Conservation (phyloP, 2,797 vertebrate species). For the Gallinago nigripennis region DNA sequence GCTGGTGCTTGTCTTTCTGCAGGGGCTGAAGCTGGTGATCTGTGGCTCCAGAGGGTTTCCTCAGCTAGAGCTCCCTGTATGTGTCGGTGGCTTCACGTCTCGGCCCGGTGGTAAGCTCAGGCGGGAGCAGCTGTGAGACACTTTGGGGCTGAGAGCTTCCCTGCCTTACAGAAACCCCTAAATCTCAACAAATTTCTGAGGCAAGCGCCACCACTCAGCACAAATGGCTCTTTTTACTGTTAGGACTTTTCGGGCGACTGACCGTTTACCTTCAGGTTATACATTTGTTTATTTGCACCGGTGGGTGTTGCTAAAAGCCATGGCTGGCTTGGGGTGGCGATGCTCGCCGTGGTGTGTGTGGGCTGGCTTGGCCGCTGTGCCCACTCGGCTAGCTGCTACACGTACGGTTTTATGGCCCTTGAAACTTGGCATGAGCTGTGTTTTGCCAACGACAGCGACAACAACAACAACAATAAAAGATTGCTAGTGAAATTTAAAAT, state of each 20-base stretch:
- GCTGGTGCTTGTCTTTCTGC: neutral
- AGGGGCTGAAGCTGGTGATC: neutral
- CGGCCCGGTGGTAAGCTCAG: fast-evolving
- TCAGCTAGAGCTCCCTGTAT: neutral
- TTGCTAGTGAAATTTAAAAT: conserved; percentile 12
- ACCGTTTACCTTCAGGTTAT: neutral
- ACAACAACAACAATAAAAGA: neutral
- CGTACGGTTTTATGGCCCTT: neutral
- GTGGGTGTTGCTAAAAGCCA: neutral
- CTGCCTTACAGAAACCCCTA: neutral
- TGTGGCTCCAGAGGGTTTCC: neutral
- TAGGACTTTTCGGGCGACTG: fast-evolving
- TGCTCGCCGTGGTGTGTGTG: neutral
- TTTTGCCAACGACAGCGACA: neutral
- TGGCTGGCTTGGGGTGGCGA: neutral
- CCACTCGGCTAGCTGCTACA: neutral
- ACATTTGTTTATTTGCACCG: neutral
- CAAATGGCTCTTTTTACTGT: neutral
- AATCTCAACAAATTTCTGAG: neutral
- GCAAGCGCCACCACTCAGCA: fast-evolving
- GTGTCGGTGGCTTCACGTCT: neutral
- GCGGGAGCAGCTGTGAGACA: neutral
- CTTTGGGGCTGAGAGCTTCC: fast-evolving
- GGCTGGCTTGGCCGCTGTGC: neutral
- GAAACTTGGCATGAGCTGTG: neutral